phyloP scores from a whole-genome alignment of 2,113 vertebrate genomes.

The Lepidothrix coronata region DNA sequence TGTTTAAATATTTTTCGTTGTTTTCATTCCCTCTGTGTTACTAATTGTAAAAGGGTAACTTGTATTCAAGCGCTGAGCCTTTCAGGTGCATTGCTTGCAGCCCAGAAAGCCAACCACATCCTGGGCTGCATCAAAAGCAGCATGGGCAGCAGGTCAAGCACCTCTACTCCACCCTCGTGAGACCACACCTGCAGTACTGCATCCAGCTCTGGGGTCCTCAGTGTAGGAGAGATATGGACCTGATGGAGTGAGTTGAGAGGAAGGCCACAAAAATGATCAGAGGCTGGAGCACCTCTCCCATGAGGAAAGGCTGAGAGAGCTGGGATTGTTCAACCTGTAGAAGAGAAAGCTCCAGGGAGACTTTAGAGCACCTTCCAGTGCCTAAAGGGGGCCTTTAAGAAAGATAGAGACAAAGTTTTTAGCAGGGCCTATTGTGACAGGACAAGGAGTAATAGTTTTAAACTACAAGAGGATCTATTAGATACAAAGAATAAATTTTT shows the following conservation, averaged over 20 bases:
- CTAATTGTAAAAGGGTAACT: not conserved
- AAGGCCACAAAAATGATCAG: not conserved
- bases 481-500: not conserved
- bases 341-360: not conserved
- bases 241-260: not conserved
- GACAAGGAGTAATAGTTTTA: not conserved
- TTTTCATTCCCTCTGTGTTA: not conserved
- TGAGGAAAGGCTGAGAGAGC: not conserved
- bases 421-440: not conserved
- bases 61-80: fast-evolving
- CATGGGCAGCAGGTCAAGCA: not conserved
- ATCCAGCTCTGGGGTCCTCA: not conserved
- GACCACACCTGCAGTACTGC: not conserved
- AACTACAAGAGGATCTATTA: no score
- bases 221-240: not conserved
- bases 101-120: not conserved
- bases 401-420: not conserved
- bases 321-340: not conserved
- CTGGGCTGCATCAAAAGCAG: not conserved
- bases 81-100: not conserved
- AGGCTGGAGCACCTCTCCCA: not conserved
- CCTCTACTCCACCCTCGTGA: not conserved
- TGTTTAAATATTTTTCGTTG: not conserved
- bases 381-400: not conserved
- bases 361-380: not conserved